These are phyloP conservation scores for Onthophagus sagittarius DNA, from an alignment of 2,888 invertebrate species.

Conservation along the genomic window DNA sequence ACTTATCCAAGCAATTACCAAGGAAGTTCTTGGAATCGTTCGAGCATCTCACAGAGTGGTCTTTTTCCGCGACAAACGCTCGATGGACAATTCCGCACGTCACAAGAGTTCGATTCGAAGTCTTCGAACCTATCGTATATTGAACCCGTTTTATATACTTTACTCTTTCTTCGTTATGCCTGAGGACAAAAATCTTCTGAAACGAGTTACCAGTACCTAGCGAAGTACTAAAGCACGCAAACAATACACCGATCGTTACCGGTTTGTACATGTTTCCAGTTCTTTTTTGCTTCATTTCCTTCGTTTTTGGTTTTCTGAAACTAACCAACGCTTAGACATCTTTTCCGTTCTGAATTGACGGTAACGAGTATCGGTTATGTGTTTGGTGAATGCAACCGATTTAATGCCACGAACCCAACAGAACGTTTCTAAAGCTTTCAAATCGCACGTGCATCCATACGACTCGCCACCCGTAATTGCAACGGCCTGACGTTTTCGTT, in stretches of 20 bases:
- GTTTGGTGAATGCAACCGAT: background rate
- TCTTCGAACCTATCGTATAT: background rate
- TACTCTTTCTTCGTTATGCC: background rate
- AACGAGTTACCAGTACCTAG: background rate
- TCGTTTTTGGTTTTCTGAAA: too few species aligned
- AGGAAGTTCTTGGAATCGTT: background rate
- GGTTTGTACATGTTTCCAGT: background rate
- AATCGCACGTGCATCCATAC: background rate
- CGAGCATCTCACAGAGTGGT: background rate
- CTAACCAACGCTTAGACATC: background rate
- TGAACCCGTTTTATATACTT: background rate
- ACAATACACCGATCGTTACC: background rate
- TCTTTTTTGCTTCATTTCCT: background rate
- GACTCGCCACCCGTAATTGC: background rate
- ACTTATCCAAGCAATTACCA: background rate
- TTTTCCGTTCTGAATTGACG: background rate
- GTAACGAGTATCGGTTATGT: background rate
- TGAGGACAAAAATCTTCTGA: background rate
- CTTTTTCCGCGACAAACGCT: background rate
- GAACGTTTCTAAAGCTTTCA: background rate
- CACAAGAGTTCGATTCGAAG: background rate
- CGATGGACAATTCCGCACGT: background rate
- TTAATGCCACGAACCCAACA: background rate
- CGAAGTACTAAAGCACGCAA: background rate
- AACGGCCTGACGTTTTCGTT: background rate